Percentiles rank a stretch among this genome's conserved stretches.
These are phyloP conservation scores for Gyps fulvus DNA, from an alignment of 2,113 vertebrate species.

Conservation along the genomic window DNA sequence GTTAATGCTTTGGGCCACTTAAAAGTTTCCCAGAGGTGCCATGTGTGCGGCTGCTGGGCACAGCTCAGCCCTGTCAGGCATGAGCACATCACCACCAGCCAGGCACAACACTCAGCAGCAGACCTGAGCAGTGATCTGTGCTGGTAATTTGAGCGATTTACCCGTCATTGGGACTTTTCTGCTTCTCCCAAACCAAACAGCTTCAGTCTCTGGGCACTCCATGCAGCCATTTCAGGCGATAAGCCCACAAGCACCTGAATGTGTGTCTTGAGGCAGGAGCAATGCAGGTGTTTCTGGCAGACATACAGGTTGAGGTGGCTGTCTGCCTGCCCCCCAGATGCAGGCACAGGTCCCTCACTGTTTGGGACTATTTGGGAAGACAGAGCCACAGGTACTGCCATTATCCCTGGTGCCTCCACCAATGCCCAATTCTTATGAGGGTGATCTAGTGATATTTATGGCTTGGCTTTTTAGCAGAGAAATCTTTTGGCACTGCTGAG, in stretches of 20 bases:
- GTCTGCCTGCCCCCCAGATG: neutral
- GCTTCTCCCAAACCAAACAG: neutral
- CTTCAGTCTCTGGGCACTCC: too few species aligned
- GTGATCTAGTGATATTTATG: neutral
- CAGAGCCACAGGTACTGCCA: too few species aligned
- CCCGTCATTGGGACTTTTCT: neutral
- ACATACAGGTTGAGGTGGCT: neutral
- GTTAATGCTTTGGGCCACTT: neutral
- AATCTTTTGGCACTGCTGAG: neutral
- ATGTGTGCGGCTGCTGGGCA: accelerated
- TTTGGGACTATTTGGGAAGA: neutral
- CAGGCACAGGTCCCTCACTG: neutral
- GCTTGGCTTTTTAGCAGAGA: neutral
- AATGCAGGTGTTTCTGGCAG: neutral
- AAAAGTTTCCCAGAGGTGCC: too few species aligned
- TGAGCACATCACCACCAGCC: accelerated
- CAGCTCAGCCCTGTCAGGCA: neutral
- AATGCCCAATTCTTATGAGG: accelerated
- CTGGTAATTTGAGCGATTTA: neutral
- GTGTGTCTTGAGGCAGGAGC: neutral
- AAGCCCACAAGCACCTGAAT: neutral
- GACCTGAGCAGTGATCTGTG: too few species aligned
- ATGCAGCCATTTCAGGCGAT: accelerated
- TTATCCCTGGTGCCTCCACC: neutral
- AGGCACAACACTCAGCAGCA: too few species aligned